A percentile compares a stretch with the other conserved stretches of the same genome.
These are phyloP conservation scores for Poecile montanus DNA, from an alignment of 2,797 vertebrate genomes.

Conservation along the genomic window DNA sequence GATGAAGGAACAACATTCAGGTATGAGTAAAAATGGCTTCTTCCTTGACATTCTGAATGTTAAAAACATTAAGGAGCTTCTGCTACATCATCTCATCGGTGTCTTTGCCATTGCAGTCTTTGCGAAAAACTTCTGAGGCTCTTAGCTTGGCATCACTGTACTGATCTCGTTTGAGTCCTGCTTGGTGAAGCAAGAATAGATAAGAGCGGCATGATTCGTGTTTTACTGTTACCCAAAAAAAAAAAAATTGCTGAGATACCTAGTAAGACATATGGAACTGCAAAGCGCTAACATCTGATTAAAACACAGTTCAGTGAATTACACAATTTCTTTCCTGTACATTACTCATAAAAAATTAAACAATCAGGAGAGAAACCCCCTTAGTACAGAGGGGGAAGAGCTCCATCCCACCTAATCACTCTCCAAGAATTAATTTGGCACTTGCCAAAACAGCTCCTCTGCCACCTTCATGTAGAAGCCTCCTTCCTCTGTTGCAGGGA, in stretches of 20 bases:
- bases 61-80: neutral
- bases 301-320: neutral
- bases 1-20: neutral
- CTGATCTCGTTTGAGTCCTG: conserved; percentile 5
- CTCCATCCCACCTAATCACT: neutral
- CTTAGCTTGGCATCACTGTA: neutral
- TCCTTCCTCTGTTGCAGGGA: neutral
- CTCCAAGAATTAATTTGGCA: neutral
- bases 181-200: conserved; percentile 9
- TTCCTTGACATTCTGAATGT: neutral
- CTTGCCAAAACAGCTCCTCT: neutral
- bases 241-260: neutral
- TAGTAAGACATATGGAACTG: neutral
- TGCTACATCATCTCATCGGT: neutral
- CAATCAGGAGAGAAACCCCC: neutral
- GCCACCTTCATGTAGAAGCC: neutral
- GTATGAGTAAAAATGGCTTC: neutral
- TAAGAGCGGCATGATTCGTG: neutral
- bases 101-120: neutral
- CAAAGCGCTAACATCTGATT: neutral
- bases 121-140: neutral
- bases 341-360: neutral
- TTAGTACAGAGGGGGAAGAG: neutral
- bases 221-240: neutral
- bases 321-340: neutral